Percentiles rank a stretch among this genome's conserved stretches.
Evolutionary conservation across 1,140 invertebrate genomes (phyloP).

Genomic region (Temnothorax nylanderi): DNA sequence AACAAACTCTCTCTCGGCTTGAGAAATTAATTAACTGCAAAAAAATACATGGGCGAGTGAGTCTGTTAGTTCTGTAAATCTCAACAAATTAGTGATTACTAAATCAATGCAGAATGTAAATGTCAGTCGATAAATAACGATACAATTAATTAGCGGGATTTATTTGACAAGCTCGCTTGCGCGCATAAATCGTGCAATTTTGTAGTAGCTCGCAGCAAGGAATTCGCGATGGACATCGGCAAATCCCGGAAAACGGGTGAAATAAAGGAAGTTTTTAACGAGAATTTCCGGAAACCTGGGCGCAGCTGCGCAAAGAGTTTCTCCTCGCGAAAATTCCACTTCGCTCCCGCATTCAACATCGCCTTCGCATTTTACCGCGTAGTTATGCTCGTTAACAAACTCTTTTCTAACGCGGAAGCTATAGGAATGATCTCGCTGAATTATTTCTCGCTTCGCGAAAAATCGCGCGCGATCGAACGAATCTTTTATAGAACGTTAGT

Average conservation of each 20-base stretch:
- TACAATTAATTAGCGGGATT: conserved; percentile 54
- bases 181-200: conserved; percentile 50
- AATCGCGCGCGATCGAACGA: background rate
- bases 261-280: conserved; percentile 70
- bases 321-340: conserved; percentile 58
- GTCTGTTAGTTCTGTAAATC: conserved; percentile 33
- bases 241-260: conserved; percentile 7
- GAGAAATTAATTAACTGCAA: conserved; percentile 15
- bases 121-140: conserved; percentile 46
- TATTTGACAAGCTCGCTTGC: conserved; percentile 46
- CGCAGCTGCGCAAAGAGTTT: conserved; percentile 68
- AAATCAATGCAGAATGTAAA: conserved; percentile 46
- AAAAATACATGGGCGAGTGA: conserved; percentile 20
- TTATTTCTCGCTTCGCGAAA: background rate
- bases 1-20: background rate
- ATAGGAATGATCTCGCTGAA: conserved; percentile 22
- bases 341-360: conserved; percentile 41
- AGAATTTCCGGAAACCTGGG: conserved; percentile 69
- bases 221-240: conserved; percentile 34
- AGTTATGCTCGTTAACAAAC: conserved; percentile 70
- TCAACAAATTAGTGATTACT: conserved; percentile 44
- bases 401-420: conserved; percentile 27
- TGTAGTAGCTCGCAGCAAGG: conserved; percentile 18
- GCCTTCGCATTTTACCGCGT: conserved; percentile 59
- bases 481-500: background rate